Evolutionary conservation across 2,888 invertebrate genomes (phyloP).

Genomic region (Acronicta aceris): DNA sequence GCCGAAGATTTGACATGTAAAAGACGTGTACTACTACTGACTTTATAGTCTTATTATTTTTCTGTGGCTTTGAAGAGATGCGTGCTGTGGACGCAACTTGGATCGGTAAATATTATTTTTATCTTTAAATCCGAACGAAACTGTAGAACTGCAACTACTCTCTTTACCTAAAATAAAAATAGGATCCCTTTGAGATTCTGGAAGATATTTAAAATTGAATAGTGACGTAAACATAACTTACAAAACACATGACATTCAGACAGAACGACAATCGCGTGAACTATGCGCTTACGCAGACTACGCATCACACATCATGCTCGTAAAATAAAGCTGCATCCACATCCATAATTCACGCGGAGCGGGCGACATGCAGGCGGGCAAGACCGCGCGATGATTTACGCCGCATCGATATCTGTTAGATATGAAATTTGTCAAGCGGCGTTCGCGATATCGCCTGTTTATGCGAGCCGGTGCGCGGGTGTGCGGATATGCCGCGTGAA

Average conservation of each 20-base stretch:
- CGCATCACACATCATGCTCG: conserved; percentile 61
- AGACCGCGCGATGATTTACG: conserved; percentile 78
- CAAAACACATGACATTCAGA: conserved; percentile 36
- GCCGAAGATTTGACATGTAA: conserved; percentile 4
- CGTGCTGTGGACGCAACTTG: too few relatives aligned
- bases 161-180: too few relatives aligned
- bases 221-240: conserved; percentile 30
- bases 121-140: too few relatives aligned
- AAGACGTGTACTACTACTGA: neutral
- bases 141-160: too few relatives aligned
- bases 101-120: too few relatives aligned
- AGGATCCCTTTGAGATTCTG: too few relatives aligned
- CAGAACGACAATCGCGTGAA: conserved; percentile 53
- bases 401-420: conserved; percentile 84
- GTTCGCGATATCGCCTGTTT: conserved; percentile 75
- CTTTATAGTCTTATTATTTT: neutral
- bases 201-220: conserved; percentile 4
- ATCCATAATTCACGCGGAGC: conserved; percentile 67
- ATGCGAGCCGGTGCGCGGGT: conserved; percentile 72
- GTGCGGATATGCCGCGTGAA: conserved; percentile 42
- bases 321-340: conserved; percentile 71
- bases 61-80: neutral
- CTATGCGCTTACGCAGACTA: conserved; percentile 54
- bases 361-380: conserved; percentile 67
- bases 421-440: conserved; percentile 84